These are phyloP conservation scores for Lepilemur ruficaudatus DNA, from an alignment of 2,797 vertebrate genomes.

Conservation along the genomic window DNA sequence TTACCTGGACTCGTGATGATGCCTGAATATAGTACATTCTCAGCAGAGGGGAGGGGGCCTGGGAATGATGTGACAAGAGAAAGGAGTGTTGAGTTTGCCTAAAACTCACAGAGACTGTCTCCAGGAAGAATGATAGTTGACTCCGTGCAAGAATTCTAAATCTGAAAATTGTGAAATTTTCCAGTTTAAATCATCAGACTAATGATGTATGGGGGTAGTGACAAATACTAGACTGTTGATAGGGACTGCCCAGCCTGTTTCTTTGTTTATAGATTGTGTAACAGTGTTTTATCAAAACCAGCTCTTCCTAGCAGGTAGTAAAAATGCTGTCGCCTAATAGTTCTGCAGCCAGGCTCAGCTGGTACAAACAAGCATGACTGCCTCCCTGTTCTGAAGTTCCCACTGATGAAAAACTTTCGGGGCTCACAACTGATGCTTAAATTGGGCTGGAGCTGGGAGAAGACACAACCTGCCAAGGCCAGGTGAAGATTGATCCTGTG, in stretches of 20 bases:
- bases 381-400: neutral
- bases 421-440: neutral
- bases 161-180: slow-evolving; percentile 31
- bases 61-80: neutral
- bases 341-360: neutral
- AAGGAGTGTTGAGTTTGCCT: neutral
- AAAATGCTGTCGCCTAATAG: neutral
- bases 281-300: neutral
- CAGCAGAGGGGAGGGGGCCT: neutral
- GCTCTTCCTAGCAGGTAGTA: neutral
- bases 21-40: neutral
- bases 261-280: slow-evolving; percentile 8
- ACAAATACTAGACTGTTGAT: neutral
- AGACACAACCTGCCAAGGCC: neutral
- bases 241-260: neutral
- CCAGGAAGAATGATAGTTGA: neutral
- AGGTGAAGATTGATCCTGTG: neutral
- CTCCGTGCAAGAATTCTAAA: neutral
- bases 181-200: neutral
- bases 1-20: neutral
- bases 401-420: neutral
- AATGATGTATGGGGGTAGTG: neutral
- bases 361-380: neutral
- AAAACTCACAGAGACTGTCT: neutral
- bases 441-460: neutral